Base-by-base conservation (phyloP, 2,113 vertebrate species). In the Hemiscyllium ocellatum region DNA sequence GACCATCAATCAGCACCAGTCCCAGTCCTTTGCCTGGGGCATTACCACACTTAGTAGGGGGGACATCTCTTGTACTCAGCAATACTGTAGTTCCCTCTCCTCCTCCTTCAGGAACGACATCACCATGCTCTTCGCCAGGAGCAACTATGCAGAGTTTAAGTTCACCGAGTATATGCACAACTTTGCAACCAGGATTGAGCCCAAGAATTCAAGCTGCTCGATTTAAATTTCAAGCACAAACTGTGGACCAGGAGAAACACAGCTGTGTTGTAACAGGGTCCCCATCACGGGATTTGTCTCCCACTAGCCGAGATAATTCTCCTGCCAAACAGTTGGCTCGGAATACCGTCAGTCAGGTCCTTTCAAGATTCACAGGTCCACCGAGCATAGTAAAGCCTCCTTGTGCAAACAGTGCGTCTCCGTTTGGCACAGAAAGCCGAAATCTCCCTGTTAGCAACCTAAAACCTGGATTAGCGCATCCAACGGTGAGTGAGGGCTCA, bases 341-440 rank as follows among this genome's bases (percentile, higher is more conserved):
- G 52, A 99, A 99, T 97, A 99, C 99, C 0, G 99, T 99, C 96
- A 99, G 98, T 24, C 99, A 99, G 96, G 99, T 98, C 90, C 98
- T 99, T 22, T 99, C 99, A 0, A 98, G 99, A 96, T 99, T 99
- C 96, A 99, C 99, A 19, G 97, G 98, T 97, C 98, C 99, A 86
- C 98, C 98, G 37, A 96, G 80, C 47, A 70, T 26, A 29, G 72
- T 90, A 47, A 95, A 95, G 80, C 37, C 95, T 19, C 95, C 52
- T 42, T 90, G 80, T 85, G 29, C 68, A 29, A 70, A 90, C 95
- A 90, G 19, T 61, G 8, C 80, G 17, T 37, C 95, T 68, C 95
- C 70, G 24, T 85, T 95, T 78, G 95, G 95, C 95, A 85, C 95
- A 42, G 95, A 95, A 42, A 66, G 87, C 80, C 80, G 95, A 65